Base-by-base conservation (phyloP, 2,797 vertebrate genomes). In the Gymnothorax reevesii region DNA sequence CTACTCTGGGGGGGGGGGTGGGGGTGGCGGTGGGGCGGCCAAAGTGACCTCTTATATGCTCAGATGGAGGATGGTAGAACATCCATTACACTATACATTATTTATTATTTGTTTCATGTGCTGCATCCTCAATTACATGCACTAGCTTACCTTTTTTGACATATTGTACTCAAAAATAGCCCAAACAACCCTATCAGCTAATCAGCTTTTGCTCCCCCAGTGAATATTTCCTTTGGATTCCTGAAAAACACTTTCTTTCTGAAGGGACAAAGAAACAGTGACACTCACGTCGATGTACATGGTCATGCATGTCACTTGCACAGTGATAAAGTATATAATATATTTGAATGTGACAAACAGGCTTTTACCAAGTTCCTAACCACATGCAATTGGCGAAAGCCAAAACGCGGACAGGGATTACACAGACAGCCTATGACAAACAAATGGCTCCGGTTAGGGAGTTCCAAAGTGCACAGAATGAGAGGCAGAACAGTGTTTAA, bases 1-100 rank as follows among this genome's bases (percentile, higher is more conserved):
- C 33, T 42, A 42, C 33, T 42, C 33, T 42, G 33, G 33, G 33
- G 33, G 33, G 2, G 33, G 33, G 85, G 90, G 91, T 89, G 88
- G 93, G 92, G 94, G 92, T 92, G 17, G 77, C 20, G 42, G 42
- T 49, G 75, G 42, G 49, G 55, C 20, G 49, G 1, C 22, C 77
- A 80, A 80, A 52, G 77, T 80, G 49, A 80, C 55, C 33, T 80
- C n/a, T 80, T 20, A 80, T 13, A 20, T 54, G 52, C 52, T 55
- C 73, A 77, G 55, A 80, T 7, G 17, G 8, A 55, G 12, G 22
- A 17, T 13, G 15, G 42, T 52, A 22, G 55, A 54, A 55, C 17
- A 22, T 80, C 77, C 20, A 49, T 49, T 52, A 77, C 73, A 77
- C 2, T 17, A 77, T 7, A 80, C 20, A 55, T 80, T 80, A 80